Evolutionary conservation across 2,888 invertebrate genomes (phyloP).

Genomic region (Flexamia atlantica): DNA sequence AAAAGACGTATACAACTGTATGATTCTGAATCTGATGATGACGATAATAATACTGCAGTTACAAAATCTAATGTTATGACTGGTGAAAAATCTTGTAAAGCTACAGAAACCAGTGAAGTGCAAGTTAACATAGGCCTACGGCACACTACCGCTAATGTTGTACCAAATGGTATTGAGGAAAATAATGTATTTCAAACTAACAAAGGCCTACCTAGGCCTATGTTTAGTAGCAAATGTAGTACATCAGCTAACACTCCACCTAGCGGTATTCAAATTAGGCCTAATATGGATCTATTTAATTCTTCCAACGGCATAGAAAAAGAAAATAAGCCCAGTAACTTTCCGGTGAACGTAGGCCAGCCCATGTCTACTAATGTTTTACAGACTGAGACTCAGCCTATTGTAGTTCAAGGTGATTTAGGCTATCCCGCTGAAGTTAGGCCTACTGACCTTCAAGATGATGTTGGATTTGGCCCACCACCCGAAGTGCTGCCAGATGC

Average conservation of each 20-base stretch:
- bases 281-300: constrained; percentile 42
- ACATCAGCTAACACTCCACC: constrained; percentile 45
- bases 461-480: constrained; percentile 41
- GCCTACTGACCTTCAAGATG: constrained; percentile 43
- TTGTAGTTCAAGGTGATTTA: constrained; percentile 39
- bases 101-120: constrained; percentile 7
- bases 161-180: constrained; percentile 34
- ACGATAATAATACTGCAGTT: constrained; percentile 10
- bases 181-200: constrained; percentile 50
- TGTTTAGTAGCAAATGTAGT: constrained; percentile 46
- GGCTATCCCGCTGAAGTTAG: constrained; percentile 48
- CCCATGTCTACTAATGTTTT: constrained; percentile 34
- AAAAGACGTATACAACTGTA: background rate
- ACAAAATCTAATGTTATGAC: constrained; percentile 10
- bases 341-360: constrained; percentile 40
- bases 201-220: constrained; percentile 48
- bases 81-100: background rate
- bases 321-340: constrained; percentile 45
- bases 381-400: constrained; percentile 33
- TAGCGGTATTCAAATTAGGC: constrained; percentile 45
- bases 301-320: constrained; percentile 37
- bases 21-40: constrained; percentile 47
- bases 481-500: constrained; percentile 35
- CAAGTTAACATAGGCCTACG: constrained; percentile 26
- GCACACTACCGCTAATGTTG: constrained; percentile 24